These are phyloP conservation scores for Enoplosus armatus DNA, from an alignment of 2,797 vertebrate species.

Conservation along the genomic window DNA sequence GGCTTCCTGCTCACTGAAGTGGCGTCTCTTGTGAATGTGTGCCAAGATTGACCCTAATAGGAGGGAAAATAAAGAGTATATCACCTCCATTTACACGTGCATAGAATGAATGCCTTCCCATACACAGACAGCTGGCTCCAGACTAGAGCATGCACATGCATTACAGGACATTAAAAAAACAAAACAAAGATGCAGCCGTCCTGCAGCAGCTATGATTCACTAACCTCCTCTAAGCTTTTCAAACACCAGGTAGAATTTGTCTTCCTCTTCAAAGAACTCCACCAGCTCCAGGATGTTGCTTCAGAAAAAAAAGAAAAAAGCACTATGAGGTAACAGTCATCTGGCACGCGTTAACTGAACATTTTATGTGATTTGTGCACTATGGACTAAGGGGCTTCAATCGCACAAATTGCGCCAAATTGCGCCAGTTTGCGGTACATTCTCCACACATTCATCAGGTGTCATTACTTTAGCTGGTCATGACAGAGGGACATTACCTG, in stretches of 20 bases:
- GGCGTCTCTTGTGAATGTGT: conserved; percentile 94
- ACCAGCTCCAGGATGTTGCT: conserved; percentile 98
- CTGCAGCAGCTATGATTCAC: conserved; percentile 36
- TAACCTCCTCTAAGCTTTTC: conserved; percentile 97
- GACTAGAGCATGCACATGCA: neutral
- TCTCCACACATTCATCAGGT: conserved; percentile 11
- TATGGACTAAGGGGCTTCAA: neutral
- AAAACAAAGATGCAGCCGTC: conserved; percentile 7
- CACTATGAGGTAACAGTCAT: neutral
- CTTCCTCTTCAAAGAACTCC: conserved; percentile 98
- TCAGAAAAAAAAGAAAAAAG: conserved; percentile 23
- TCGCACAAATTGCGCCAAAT: neutral
- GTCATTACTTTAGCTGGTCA: conserved; percentile 1
- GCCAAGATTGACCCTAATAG: conserved; percentile 94
- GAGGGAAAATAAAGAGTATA: neutral
- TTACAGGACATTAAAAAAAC: conserved; percentile 13
- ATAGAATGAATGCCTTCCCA: neutral
- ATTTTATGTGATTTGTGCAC: neutral
- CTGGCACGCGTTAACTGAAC: neutral
- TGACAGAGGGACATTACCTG: conserved; percentile 82
- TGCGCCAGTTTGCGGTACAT: neutral
- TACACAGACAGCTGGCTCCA: neutral
- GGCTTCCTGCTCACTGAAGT: conserved; percentile 97
- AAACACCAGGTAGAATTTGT: conserved; percentile 98
- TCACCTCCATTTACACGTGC: conserved; percentile 17